Conservation (phyloP, 1,140 invertebrate species). For the Gryon sp. region DNA sequence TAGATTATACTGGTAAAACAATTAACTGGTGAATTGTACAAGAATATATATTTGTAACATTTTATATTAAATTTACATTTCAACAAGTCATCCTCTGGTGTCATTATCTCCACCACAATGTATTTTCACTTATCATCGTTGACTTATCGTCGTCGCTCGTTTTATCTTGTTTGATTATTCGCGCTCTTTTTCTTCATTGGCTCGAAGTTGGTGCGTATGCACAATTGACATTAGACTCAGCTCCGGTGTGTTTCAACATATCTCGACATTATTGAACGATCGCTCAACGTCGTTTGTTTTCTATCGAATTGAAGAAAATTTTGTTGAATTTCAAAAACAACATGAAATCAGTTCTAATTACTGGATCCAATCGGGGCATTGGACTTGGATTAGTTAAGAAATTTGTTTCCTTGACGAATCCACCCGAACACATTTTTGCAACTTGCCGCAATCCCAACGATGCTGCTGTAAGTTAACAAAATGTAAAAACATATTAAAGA, state of each 20-base stretch:
- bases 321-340: not conserved
- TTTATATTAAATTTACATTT: too few relatives aligned
- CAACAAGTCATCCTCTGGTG: too few relatives aligned
- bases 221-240: not conserved
- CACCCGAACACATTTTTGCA: constrained; percentile 84
- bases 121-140: too few relatives aligned
- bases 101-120: too few relatives aligned
- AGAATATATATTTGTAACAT: not conserved
- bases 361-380: constrained; percentile 92
- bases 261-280: not conserved
- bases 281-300: not conserved
- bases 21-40: constrained; percentile 84
- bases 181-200: not conserved
- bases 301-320: not conserved
- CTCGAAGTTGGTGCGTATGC: not conserved
- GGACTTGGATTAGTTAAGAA: constrained; percentile 91
- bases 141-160: too few relatives aligned
- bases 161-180: not conserved
- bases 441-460: constrained; percentile 85
- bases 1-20: constrained; percentile 86
- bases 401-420: constrained; percentile 78
- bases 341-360: constrained; percentile 92
- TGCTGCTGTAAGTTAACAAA: constrained; percentile 83
- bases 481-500: too few relatives aligned
- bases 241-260: not conserved